Percentiles rank a stretch among this genome's conserved stretches.
Evolutionary conservation across 1,140 invertebrate genomes (phyloP).

Genomic region (Dufourea novaeangliae): DNA sequence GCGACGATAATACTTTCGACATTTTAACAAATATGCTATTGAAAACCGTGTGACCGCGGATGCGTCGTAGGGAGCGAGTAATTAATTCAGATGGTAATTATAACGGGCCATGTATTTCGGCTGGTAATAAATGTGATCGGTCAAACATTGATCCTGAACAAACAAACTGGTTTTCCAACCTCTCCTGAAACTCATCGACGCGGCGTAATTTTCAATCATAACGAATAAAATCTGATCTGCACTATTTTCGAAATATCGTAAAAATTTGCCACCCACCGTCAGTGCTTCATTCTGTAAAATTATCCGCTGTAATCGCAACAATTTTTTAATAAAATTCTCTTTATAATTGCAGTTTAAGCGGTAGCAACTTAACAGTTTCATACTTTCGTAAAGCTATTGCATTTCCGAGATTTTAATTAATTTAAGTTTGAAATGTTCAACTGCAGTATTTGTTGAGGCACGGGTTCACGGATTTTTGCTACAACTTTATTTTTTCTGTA

Average conservation of each 20-base stretch:
- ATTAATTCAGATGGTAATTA: conserved; percentile 31
- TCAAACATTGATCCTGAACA: conserved; percentile 36
- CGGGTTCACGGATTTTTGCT: too few relatives aligned
- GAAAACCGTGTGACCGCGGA: not conserved
- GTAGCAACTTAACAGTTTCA: conserved; percentile 10
- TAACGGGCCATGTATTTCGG: conserved; percentile 9
- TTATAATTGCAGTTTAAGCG: not conserved
- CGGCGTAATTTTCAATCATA: conserved; percentile 40
- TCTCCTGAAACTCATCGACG: conserved; percentile 2
- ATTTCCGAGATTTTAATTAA: conserved; percentile 3
- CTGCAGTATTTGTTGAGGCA: not conserved
- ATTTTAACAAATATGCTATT: not conserved
- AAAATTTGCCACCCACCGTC: not conserved
- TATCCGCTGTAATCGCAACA: not conserved
- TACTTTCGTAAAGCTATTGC: not conserved
- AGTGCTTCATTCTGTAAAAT: too few relatives aligned
- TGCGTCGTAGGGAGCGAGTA: not conserved
- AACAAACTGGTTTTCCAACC: conserved; percentile 31
- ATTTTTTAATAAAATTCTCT: not conserved
- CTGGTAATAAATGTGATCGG: conserved; percentile 25
- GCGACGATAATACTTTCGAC: not conserved
- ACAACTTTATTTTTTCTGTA: too few relatives aligned
- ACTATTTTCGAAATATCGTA: not conserved
- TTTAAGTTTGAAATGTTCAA: not conserved
- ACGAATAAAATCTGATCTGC: not conserved